Evolutionary conservation across 2,113 vertebrate genomes (phyloP), one percentile per base, ranked within the genome.

Genomic region (Ceyx melanurus): DNA sequence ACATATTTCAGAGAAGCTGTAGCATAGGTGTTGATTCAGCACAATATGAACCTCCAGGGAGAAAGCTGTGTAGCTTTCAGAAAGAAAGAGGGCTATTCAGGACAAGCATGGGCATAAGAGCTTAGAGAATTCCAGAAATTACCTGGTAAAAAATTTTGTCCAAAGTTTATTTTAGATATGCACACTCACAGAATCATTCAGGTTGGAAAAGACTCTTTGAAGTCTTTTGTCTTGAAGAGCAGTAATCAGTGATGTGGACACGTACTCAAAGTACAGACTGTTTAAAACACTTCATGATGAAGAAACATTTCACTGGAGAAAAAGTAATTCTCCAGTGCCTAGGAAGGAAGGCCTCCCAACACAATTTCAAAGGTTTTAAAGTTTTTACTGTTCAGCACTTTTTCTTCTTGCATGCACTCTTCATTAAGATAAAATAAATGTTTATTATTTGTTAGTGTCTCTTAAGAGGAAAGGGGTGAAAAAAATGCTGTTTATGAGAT

Each of bases 401-500:
- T 82, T 79, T 67, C 19, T 46, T 17, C 51, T 80, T 5, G 0
- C 5, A 15, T 18, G 3, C 5, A 3, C 8, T 82, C 15, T 57
- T 68, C 17, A 33, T 61, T 37, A 29, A 61, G 23, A 77, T 58
- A 53, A 46, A 92, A 70, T 75, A 71, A 83, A 10, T 68, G 11
- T 66, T 58, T 84, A 21, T 82, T 87, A 28, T 62, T 90, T 50
- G 48, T 72, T 67, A 85, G 35, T 70, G 43, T 78, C 51, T 85
- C 43, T 58, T 15, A 21, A 29, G 15, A 12, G 40, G 5, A 11
- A 3, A 2, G 1, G 2, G 1, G 1, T 1, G 3, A 5, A 3
- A 2, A 5, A 53, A 15, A 6, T 35, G 9, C 26, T 88, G 25
- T 21, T 58, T 66, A 9, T 42, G 56, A 86, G 23, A 23, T 33